Percentiles rank a stretch among this genome's conserved stretches.
phyloP scores from a whole-genome alignment of 2,888 invertebrate genomes.

The Miltochrista miniata region DNA sequence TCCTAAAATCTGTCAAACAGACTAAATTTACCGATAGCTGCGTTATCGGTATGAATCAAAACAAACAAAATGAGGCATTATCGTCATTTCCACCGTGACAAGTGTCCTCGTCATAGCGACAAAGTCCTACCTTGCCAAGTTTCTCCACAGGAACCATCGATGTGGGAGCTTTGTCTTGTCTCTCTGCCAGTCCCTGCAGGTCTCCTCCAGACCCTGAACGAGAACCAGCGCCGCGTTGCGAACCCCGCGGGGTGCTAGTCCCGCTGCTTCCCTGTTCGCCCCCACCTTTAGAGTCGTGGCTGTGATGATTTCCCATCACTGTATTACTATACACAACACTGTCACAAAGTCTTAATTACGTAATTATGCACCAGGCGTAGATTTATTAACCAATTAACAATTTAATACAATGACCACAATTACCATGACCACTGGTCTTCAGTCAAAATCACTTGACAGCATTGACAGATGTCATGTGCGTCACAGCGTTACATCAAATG shows the following conservation, averaged over 20 bases:
- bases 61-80: constrained; percentile 42
- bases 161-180: constrained; percentile 69
- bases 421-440: too few relatives aligned
- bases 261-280: constrained; percentile 64
- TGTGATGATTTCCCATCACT: constrained; percentile 70
- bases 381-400: constrained; percentile 23
- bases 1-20: constrained; percentile 29
- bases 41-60: constrained; percentile 37
- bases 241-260: constrained; percentile 68
- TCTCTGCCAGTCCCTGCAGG: constrained; percentile 85
- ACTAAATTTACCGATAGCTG: constrained; percentile 26
- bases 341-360: constrained; percentile 25
- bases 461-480: constrained; percentile 28
- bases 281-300: constrained; percentile 57
- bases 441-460: constrained; percentile 1
- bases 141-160: constrained; percentile 90
- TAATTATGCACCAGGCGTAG: constrained; percentile 18
- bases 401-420: constrained; percentile 4
- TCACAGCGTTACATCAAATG: neutral
- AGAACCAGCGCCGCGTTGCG: constrained; percentile 75
- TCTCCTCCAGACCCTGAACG: constrained; percentile 87
- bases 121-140: constrained; percentile 86
- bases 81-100: constrained; percentile 45
- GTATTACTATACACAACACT: constrained; percentile 10
- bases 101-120: constrained; percentile 26